Evolutionary conservation across 1,140 invertebrate species (phyloP), one percentile per base, ranked within the genome.

Genomic region (Nomia melanderi): DNA sequence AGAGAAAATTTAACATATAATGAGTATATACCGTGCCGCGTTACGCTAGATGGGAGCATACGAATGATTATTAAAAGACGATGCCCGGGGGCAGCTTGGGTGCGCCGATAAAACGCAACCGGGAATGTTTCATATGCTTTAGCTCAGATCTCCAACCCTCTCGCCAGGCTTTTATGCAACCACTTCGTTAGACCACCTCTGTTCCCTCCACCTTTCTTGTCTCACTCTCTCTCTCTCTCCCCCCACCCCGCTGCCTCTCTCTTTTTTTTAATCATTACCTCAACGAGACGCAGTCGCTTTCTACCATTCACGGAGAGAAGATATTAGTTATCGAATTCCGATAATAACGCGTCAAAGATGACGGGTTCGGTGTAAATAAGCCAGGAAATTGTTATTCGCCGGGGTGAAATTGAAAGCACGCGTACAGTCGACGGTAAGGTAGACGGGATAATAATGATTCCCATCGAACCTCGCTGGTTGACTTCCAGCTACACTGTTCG

Each of bases 251-350:
- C n/a, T n/a, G n/a, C n/a, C n/a, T 23, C 9, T 7, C 11, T 36
- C 14, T 66, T 14, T 31, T 27, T 75, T 47, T 69, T 47, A 47
- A 36, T 39, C 66, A 70, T 77, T 62, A 62, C 8, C 17, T 14
- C 33, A 0, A 1, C 36, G 59, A 44, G 14, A 39, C 59, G 31
- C 33, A 23, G n/a, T 50, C 73, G 56, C 64, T 74, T 39, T 56
- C 53, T 39, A 50, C 36, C 31, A 17, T 20, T 39, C 53, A 29
- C 44, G 65, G 59, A 27, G 41, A 47, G 41, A 57, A 82, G 76
- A 47, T 69, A 64, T 74, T 73, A 82, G 76, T 82, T 82, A 83
- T 82, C 80, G 80, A 78, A 78, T 82, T 78, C 69, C 75, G 64
- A 82, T 82, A 82, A 75, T 75, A 75, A 75, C 63, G 73, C 73